A percentile compares a stretch with the other conserved stretches of the same genome.
These are phyloP conservation scores for Xiphias gladius DNA, from an alignment of 2,113 vertebrate species.

Conservation along the genomic window DNA sequence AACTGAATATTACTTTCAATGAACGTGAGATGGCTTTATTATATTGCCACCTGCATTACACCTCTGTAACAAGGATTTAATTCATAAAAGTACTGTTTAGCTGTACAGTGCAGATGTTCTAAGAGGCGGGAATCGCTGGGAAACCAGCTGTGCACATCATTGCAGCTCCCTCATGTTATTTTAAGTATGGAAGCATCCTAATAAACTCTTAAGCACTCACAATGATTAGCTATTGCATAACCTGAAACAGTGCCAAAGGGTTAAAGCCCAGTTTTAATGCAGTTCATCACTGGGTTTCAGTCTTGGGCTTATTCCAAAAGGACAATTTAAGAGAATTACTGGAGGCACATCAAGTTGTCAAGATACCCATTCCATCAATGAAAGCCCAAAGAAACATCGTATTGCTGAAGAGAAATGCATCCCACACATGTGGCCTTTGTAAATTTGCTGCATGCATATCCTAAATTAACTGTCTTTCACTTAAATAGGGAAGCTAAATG, in stretches of 20 bases:
- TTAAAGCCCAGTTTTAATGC: slow-evolving; percentile 82
- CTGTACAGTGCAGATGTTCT: slow-evolving; percentile 1
- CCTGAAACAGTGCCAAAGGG: slow-evolving; percentile 74
- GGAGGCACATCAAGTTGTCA: slow-evolving; percentile 82
- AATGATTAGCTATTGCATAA: slow-evolving; percentile 83
- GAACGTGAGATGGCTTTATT: slow-evolving; percentile 18
- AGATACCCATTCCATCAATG: slow-evolving; percentile 71
- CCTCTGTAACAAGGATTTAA: slow-evolving; percentile 2
- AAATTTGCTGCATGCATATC: slow-evolving; percentile 46
- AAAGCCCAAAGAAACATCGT: slow-evolving; percentile 66
- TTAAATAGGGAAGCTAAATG: slow-evolving; percentile 22
- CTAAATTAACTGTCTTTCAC: slow-evolving; percentile 36
- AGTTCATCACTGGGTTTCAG: slow-evolving; percentile 76
- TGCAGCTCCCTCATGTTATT: slow-evolving; percentile 57
- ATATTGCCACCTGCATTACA: background rate
- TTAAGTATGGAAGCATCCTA: slow-evolving; percentile 60
- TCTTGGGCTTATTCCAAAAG: slow-evolving; percentile 81
- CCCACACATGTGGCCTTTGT: slow-evolving; percentile 48
- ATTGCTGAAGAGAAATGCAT: slow-evolving; percentile 44
- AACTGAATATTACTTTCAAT: background rate
- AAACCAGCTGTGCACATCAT: slow-evolving; percentile 17
- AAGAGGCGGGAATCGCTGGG: slow-evolving; percentile 18
- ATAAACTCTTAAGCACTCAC: slow-evolving; percentile 80
- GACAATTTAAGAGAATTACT: slow-evolving; percentile 84
- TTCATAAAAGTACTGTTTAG: background rate